These are phyloP conservation scores for Ctenopoma kingsleyae DNA, from an alignment of 2,797 vertebrate species.

Conservation along the genomic window DNA sequence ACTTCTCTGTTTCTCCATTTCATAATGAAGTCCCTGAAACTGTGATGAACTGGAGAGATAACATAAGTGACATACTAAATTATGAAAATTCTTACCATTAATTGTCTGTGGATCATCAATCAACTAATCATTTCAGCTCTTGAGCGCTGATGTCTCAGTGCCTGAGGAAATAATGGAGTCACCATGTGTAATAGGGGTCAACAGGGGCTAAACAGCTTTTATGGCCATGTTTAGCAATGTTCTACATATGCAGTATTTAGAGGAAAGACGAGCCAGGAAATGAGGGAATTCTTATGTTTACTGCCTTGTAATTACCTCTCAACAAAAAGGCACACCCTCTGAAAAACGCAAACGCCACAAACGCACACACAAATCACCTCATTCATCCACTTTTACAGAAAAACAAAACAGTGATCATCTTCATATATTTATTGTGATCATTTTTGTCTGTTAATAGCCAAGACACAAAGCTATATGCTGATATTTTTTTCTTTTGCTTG, in stretches of 20 bases:
- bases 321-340: conserved; percentile 64
- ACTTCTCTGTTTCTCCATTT: no score
- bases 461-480: conserved; percentile 27
- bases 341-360: conserved; percentile 38
- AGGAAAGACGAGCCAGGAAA: conserved; percentile 53
- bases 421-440: conserved; percentile 56
- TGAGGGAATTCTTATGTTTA: conserved; percentile 57
- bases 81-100: no score
- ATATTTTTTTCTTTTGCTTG: not conserved
- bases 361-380: conserved; percentile 18
- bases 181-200: not conserved
- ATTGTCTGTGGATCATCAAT: no score
- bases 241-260: conserved; percentile 29
- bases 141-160: not conserved
- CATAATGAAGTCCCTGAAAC: no score
- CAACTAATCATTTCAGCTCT: not conserved
- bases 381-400: not conserved
- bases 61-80: no score
- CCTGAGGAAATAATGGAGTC: not conserved
- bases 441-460: conserved; percentile 24
- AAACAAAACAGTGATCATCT: not conserved
- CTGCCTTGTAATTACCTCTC: conserved; percentile 71
- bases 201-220: not conserved
- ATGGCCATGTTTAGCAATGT: not conserved
- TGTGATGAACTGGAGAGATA: no score